Base-by-base conservation (phyloP, 2,888 invertebrate genomes). In the Drosophila limbata region DNA sequence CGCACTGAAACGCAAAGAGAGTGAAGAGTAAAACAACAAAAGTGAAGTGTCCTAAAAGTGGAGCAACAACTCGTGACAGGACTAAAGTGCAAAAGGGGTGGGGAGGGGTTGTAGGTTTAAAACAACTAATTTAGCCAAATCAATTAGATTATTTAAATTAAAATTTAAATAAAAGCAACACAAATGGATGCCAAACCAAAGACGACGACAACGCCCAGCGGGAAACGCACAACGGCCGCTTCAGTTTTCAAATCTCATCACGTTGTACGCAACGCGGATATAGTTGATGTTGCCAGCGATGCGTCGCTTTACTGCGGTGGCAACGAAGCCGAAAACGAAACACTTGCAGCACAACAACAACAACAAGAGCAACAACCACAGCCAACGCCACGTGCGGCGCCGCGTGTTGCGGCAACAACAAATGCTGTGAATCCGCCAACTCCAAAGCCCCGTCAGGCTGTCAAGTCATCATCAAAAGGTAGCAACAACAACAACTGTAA, bases 281-380 rank as follows among this genome's bases (percentile, higher is more conserved):
- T 79, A 56, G 92, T 92, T 64, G 93, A 93, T 89, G 90, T 92
- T 72, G 93, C 92, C 79, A 91, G 93, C 69, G 92, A 92, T 85
- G 90, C 91, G 60, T 85, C 85, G 47, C 85, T 89, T 55, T 92
- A 91, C 70, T 93, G 93, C 73, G 89, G 91, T 74, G 89, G 91
- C 77, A 71, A 28, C 25, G 74, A 79, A 48, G 77, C 75, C 10
- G 81, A 80, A 50, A 51, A 62, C 25, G 69, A 62, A 17, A 19
- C 76, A 63, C 19, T 62, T 53, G 53, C 63, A 35, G 57, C 52
- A 44, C 59, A 37, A 35, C 69, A 59, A 15, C 33, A 21, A 9
- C 61, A 56, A 13, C 5, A 21, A 3, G 60, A 42, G 25, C 40
- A 44, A 13, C 61, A 70, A 62, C 90, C 91, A 17, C 91, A 89